Percentiles rank a stretch among this genome's conserved stretches.
phyloP scores from a whole-genome alignment of 2,113 vertebrate species.

The Falcunculus frontatus region DNA sequence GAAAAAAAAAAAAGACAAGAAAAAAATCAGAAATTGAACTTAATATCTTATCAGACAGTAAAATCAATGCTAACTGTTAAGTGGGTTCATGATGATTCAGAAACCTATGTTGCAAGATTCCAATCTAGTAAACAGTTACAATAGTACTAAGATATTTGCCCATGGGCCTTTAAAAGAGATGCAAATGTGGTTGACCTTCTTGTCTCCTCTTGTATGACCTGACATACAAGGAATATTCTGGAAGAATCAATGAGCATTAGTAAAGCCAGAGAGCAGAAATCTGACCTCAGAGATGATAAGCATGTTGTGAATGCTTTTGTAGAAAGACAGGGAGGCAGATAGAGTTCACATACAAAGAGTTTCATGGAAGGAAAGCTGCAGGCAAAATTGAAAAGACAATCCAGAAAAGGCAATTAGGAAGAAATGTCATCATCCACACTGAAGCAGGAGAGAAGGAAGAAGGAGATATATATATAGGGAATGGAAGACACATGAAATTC shows the following conservation, averaged over 20 bases:
- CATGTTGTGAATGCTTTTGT: not conserved
- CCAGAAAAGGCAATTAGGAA: not conserved
- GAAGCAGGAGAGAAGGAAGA: not conserved
- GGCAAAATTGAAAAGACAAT: not conserved
- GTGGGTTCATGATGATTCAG: fast-evolving
- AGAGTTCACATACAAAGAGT: not conserved
- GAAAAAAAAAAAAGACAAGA: too few species aligned
- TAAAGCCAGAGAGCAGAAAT: not conserved
- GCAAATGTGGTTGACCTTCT: not conserved
- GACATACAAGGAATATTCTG: not conserved
- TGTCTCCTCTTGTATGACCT: not conserved
- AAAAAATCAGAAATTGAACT: not conserved
- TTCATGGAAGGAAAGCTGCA: not conserved
- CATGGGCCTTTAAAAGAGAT: not conserved
- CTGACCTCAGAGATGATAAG: not conserved
- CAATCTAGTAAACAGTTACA: not conserved
- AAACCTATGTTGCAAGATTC: not conserved
- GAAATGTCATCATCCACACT: not conserved
- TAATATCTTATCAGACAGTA: not conserved
- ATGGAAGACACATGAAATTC: not conserved
- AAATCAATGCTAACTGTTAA: not conserved
- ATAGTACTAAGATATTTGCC: slow-evolving; percentile 30
- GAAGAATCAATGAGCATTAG: not conserved
- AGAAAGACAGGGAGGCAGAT: not conserved
- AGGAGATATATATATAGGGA: not conserved